Percentiles rank a stretch among this genome's conserved stretches.
These are phyloP conservation scores for Lepidocyrtoides sp. DNA, from an alignment of 2,888 invertebrate genomes.

Conservation along the genomic window DNA sequence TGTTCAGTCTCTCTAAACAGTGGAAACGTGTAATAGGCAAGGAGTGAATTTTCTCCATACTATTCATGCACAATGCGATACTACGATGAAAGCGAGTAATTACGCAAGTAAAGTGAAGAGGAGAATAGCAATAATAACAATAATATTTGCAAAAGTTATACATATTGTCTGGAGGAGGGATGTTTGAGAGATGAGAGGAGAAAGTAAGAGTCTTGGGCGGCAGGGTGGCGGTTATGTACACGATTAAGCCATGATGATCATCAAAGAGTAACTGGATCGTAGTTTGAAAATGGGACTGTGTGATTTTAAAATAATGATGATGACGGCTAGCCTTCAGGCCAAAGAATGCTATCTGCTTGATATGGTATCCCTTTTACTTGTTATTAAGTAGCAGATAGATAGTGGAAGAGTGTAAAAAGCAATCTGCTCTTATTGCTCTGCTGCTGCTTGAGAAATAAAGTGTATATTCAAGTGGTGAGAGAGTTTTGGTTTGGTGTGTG, in stretches of 20 bases:
- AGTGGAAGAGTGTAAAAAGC: slow-evolving; percentile 41
- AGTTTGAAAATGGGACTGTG: slow-evolving; percentile 14
- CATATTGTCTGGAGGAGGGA: slow-evolving; percentile 1
- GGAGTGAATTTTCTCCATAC: not conserved
- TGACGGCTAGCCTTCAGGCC: slow-evolving; percentile 58
- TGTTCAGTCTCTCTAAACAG: not conserved
- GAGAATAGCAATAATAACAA: slow-evolving; percentile 50
- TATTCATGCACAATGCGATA: not conserved
- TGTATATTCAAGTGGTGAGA: not conserved
- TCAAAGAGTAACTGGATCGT: slow-evolving; percentile 19
- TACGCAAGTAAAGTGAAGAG: not conserved
- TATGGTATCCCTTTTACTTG: no score
- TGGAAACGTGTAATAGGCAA: no score
- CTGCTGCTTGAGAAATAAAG: not conserved
- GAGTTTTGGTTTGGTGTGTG: slow-evolving; percentile 54
- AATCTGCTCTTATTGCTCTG: slow-evolving; percentile 68
- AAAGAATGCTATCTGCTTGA: no score
- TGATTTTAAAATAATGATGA: slow-evolving; percentile 22
- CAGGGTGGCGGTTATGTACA: slow-evolving; percentile 61
- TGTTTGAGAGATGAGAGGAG: no score
- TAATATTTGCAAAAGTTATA: slow-evolving; percentile 72
- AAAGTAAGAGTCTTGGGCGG: not conserved
- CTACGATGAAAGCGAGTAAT: not conserved
- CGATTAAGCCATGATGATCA: slow-evolving; percentile 80
- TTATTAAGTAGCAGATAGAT: no score